Evolutionary conservation across 2,797 vertebrate species (phyloP).

Genomic region (Squalus acanthias): DNA sequence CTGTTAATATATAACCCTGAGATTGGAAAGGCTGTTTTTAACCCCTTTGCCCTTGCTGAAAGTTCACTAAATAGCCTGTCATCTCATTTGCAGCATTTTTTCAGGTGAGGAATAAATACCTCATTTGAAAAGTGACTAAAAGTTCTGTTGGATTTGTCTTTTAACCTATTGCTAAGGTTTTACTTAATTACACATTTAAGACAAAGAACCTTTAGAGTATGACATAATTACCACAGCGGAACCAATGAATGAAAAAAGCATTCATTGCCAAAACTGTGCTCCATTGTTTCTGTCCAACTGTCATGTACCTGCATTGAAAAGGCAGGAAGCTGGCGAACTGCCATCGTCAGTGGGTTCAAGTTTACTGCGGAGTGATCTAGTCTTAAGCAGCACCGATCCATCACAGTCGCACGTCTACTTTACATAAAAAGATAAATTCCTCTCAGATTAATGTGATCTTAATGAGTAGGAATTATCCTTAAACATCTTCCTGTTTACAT

Average conservation of each 20-base stretch:
- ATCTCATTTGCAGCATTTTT: background rate
- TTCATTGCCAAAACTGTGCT: conserved; percentile 27
- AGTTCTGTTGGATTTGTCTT: background rate
- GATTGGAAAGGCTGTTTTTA: background rate
- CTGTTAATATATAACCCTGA: conserved; percentile 35
- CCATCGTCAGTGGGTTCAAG: conserved; percentile 15
- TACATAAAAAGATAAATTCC: conserved; percentile 29
- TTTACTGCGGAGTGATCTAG: conserved; percentile 19
- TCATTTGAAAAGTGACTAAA: background rate
- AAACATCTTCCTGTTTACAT: background rate
- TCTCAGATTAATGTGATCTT: conserved; percentile 20
- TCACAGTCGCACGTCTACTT: conserved; percentile 4
- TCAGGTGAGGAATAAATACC: conserved; percentile 24
- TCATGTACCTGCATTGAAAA: conserved; percentile 34
- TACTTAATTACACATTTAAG: conserved; percentile 36
- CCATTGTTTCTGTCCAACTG: conserved; percentile 35
- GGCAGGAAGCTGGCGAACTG: conserved; percentile 20
- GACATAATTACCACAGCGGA: conserved; percentile 33
- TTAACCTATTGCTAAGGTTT: conserved; percentile 23
- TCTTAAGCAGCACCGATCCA: conserved; percentile 26
- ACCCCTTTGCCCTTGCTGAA: conserved; percentile 12
- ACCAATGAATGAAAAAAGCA: conserved; percentile 35
- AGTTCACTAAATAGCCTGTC: background rate
- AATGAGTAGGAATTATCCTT: conserved; percentile 11
- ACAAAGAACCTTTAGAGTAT: conserved; percentile 30